Evolutionary conservation across 2,797 vertebrate genomes (phyloP).

Genomic region (Diceros bicornis): DNA sequence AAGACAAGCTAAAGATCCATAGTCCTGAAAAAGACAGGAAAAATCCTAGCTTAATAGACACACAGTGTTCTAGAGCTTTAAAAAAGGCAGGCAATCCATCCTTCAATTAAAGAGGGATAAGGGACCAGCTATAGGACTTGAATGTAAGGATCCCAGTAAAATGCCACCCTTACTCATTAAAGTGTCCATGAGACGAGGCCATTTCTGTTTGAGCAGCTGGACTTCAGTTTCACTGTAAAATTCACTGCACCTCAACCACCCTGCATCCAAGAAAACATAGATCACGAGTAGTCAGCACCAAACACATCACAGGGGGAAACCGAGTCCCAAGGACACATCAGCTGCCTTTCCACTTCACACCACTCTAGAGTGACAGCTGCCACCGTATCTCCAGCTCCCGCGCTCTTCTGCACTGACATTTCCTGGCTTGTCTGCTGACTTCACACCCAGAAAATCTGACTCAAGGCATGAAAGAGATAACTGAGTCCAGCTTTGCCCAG

Average conservation of each 20-base stretch:
- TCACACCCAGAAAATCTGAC: slow-evolving; percentile 83
- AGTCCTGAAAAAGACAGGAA: slow-evolving; percentile 65
- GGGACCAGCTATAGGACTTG: background rate
- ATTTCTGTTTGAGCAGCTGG: slow-evolving; percentile 52
- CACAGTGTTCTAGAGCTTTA: background rate
- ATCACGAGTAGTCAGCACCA: background rate
- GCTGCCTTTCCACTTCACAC: background rate
- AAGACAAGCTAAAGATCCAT: slow-evolving; percentile 62
- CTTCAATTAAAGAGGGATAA: background rate
- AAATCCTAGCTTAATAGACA: slow-evolving; percentile 51
- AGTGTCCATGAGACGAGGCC: background rate
- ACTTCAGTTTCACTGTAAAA: slow-evolving; percentile 29
- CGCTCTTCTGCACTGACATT: slow-evolving; percentile 20
- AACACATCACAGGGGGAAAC: background rate
- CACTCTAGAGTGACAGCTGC: slow-evolving; percentile 22
- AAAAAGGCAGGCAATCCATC: slow-evolving; percentile 20
- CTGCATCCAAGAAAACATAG: slow-evolving; percentile 1
- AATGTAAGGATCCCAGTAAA: background rate
- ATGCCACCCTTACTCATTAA: slow-evolving; percentile 33
- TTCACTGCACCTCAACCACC: background rate
- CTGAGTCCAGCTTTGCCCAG: slow-evolving; percentile 44
- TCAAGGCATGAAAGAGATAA: slow-evolving; percentile 79
- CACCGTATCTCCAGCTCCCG: background rate
- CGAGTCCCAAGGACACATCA: background rate
- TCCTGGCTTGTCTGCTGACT: slow-evolving; percentile 74